These are phyloP conservation scores for Anodontia alba DNA, from an alignment of 2,888 invertebrate genomes.

Conservation along the genomic window DNA sequence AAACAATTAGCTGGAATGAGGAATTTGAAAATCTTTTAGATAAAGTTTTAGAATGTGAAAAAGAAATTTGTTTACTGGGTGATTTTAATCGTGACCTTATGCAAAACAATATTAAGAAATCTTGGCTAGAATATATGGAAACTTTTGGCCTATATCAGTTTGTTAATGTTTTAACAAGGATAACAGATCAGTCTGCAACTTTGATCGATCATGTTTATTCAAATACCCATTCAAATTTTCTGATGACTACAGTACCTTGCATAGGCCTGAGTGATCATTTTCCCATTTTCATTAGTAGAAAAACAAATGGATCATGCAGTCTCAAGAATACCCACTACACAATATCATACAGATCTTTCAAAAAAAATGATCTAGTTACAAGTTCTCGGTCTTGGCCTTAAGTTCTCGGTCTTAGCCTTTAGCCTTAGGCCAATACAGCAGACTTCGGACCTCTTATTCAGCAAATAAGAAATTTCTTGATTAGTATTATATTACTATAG, in stretches of 20 bases:
- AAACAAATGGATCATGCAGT: slow-evolving; percentile 11
- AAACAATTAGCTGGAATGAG: background rate
- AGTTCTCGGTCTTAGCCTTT: no score
- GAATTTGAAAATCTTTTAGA: background rate
- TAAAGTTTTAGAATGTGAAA: slow-evolving; percentile 6
- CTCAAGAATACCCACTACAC: slow-evolving; percentile 1
- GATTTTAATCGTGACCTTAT: background rate
- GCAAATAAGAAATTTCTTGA: no score
- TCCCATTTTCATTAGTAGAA: background rate
- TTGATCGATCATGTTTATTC: slow-evolving; percentile 6
- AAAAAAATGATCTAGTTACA: background rate
- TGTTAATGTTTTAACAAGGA: background rate
- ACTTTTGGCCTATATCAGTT: background rate
- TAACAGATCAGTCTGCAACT: background rate
- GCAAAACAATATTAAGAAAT: background rate
- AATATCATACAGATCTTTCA: slow-evolving; percentile 9
- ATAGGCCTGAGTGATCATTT: slow-evolving; percentile 1
- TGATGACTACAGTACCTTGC: background rate
- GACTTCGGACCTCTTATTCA: no score
- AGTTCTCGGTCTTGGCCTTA: no score
- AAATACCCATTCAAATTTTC: background rate
- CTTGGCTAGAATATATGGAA: slow-evolving; percentile 2
- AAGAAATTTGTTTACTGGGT: slow-evolving; percentile 1
- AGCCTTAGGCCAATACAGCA: no score
- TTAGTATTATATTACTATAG: no score